Evolutionary conservation across 2,797 vertebrate species (phyloP), one percentile per base, ranked within the genome.

Genomic region (Carapus acus): DNA sequence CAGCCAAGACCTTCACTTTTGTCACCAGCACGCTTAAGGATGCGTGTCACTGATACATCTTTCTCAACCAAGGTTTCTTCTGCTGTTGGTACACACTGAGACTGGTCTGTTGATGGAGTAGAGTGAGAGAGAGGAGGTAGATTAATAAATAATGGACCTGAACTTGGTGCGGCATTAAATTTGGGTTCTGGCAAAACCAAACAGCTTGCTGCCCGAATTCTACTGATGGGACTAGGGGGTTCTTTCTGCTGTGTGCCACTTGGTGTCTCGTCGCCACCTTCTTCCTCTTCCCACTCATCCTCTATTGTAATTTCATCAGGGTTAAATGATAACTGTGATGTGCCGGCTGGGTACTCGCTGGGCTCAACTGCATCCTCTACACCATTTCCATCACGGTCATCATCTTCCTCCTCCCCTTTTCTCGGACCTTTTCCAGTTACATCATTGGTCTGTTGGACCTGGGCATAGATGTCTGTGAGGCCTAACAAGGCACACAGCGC

Each of bases 281-380:
- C 91, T 1, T 90, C 92, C 0, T 90, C 92, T 0, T 89, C 91
- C 81, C 90, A 94, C 62, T 96, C 94, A 0, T 97, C 94, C 62
- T 96, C 95, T 56, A 98, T 86, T 38, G 91, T 87, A 61, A 99
- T 99, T 82, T 99, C 95, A 40, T 98, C 96, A 0, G 96, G 96
- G 69, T 98, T 99, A 51, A 90, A 76, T 0, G 91, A 93, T 50
- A 93, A 67, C 27, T 86, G 86, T 1, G 93, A 98, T 1, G 87
- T 87, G 73, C 97, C 93, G 0, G 91, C 92, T 1, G 86, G 92
- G 67, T 92, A 96, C 43, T 96, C 92, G 54, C 93, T 96, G 45
- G 83, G 89, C 29, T 98, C 94, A 15, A 94, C 94, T 9, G 44
- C 76, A 6, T 90, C 93, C 9, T 85, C 91, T 6, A 70, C 73